phyloP scores from a whole-genome alignment of 1,140 invertebrate species.

The Drosophila nannoptera region DNA sequence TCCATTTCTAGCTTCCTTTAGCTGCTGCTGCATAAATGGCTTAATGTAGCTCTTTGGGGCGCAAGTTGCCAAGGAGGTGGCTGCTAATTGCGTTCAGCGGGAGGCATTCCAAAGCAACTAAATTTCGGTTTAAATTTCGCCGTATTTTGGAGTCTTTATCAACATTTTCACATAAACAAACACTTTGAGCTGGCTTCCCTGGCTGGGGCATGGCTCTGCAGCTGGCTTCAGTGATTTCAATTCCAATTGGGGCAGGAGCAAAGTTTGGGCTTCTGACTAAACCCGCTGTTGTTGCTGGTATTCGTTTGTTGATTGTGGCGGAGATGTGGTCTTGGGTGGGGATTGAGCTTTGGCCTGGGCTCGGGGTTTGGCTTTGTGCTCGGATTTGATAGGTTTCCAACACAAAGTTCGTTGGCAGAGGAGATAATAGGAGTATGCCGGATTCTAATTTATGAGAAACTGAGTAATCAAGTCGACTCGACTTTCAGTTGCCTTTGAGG shows the following conservation, averaged over 20 bases:
- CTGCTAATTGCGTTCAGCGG: conserved; percentile 37
- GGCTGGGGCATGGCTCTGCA: not conserved
- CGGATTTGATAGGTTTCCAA: conserved; percentile 24
- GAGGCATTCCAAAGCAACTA: conserved; percentile 24
- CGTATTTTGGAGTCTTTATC: conserved; percentile 36
- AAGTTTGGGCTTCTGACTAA: conserved; percentile 30
- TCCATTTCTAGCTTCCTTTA: conserved; percentile 10
- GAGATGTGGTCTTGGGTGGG: conserved; percentile 8
- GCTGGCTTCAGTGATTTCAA: conserved; percentile 42
- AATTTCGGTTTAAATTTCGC: not conserved
- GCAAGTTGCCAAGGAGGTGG: conserved; percentile 9
- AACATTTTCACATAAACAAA: conserved; percentile 45
- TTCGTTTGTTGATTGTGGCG: conserved; percentile 51
- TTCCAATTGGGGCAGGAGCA: conserved; percentile 42
- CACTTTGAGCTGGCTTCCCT: not conserved
- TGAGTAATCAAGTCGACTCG: not conserved
- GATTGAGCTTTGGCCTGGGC: conserved; percentile 9
- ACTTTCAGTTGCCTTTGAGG: conserved; percentile 1
- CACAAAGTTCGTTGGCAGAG: conserved; percentile 3
- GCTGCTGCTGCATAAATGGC: conserved; percentile 28
- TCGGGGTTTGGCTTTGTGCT: conserved; percentile 6
- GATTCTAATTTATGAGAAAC: conserved; percentile 3
- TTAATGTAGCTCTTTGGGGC: not conserved
- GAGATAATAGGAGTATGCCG: conserved; percentile 20
- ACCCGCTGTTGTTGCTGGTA: conserved; percentile 52